Conservation (phyloP, 1,140 invertebrate species). For the Ceratosolen solmsi region DNA sequence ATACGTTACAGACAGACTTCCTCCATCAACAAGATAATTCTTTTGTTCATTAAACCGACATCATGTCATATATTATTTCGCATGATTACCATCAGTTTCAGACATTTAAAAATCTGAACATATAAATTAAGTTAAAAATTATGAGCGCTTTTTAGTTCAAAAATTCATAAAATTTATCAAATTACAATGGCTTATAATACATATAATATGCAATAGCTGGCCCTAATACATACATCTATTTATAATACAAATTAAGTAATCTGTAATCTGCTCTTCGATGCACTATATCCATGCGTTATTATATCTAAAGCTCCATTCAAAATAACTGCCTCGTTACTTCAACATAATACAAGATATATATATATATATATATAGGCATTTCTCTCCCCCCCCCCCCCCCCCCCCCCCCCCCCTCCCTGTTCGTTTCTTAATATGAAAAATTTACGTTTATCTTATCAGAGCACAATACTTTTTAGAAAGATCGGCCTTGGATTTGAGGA, state of each 20-base stretch:
- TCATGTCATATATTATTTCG: constrained; percentile 23
- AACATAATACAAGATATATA: constrained; percentile 37
- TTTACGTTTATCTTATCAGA: constrained; percentile 41
- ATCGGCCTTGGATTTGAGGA: constrained; percentile 23
- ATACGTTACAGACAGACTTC: constrained; percentile 50
- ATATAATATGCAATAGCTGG: constrained; percentile 47
- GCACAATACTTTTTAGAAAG: constrained; percentile 37
- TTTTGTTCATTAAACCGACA: constrained; percentile 42
- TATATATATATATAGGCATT: no score
- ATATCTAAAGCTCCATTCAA: constrained; percentile 34
- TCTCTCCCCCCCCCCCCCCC: no score
- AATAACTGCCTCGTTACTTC: constrained; percentile 36
- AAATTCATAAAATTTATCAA: constrained; percentile 48
- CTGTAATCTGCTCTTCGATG: constrained; percentile 43
- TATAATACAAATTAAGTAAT: constrained; percentile 53
- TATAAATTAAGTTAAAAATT: constrained; percentile 39
- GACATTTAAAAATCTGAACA: constrained; percentile 34
- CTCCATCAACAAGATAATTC: constrained; percentile 51
- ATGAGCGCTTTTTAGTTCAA: constrained; percentile 32
- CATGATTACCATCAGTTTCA: constrained; percentile 22
- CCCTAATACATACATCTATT: constrained; percentile 52
- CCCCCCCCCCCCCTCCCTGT: no score
- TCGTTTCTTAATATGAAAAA: constrained; percentile 46
- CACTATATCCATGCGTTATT: constrained; percentile 34
- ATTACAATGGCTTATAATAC: constrained; percentile 43